Evolutionary conservation across 2,113 vertebrate species (phyloP), one percentile per base, ranked within the genome.

Genomic region (Anseranas semipalmata): DNA sequence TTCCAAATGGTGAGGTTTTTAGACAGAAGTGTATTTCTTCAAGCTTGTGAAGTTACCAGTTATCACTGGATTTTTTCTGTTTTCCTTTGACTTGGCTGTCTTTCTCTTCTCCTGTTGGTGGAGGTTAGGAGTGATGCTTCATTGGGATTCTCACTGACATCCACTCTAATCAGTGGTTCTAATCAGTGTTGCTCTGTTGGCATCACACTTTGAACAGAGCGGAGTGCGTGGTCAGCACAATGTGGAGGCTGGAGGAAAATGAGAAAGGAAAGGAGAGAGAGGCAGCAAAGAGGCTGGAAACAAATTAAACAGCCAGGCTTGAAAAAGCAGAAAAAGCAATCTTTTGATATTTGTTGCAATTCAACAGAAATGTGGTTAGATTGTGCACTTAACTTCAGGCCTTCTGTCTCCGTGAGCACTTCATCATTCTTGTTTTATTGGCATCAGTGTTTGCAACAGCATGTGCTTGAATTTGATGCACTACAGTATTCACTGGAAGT

Each of bases 311-410:
- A 74, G 15, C 45, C 53, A 50, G 67, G 15, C 12, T 67, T 77
- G 77, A 53, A 76, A 91, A 95, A 76, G 75, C 39, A 91, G 78
- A 71, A 68, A 56, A 91, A 88, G 27, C 35, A 88, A 50, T 83
- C 55, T 80, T 90, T 19, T 17, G 37, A 33, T 81, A 35, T 89
- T 78, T 92, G 65, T 78, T 78, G 60, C 37, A 87, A 72, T 65
- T 92, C 77, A 78, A 72, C 22, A 65, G 33, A 30, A 79, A 82
- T 60, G 30, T 71, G 17, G n/a, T 74, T 81, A 81, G 70, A 80
- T 15, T 72, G 62, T 78, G 15, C 52, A 53, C 30, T 71, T 85
- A 89, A 67, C 85, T 71, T 90, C 68, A 66, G 67, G 52, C 16
- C 22, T 86, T 67, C 30, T 89, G 6, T 88, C 52, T 85, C 37